Conservation (phyloP, 2,113 vertebrate genomes). For the Sylvietta virens region DNA sequence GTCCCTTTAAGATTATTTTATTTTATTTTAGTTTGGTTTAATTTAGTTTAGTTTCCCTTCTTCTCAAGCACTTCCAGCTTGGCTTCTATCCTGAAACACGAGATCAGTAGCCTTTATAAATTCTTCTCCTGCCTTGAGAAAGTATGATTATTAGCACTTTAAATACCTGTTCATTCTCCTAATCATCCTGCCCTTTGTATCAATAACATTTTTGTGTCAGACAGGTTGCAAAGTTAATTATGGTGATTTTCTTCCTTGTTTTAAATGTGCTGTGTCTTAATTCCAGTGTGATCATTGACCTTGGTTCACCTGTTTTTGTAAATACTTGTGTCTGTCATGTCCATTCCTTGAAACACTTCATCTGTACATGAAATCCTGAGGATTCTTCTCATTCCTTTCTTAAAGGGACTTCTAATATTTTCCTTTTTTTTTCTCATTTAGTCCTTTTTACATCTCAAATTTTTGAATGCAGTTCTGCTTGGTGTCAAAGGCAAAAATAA, state of each 20-base stretch:
- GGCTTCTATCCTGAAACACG: not conserved
- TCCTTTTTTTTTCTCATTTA: not conserved
- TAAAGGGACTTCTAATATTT: not conserved
- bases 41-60: not conserved
- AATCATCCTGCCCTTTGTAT: not conserved
- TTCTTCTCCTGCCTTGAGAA: not conserved
- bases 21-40: not conserved
- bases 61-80: not conserved
- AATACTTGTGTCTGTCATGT: not conserved
- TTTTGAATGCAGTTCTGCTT: not conserved
- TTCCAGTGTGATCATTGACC: not conserved
- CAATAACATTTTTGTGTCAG: not conserved
- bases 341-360: not conserved
- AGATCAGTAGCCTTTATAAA: not conserved
- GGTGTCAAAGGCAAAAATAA: not conserved
- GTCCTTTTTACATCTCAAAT: not conserved
- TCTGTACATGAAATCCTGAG: not conserved
- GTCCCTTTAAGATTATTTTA: not conserved
- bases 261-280: not conserved
- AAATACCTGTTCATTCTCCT: not conserved
- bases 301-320: slow-evolving; percentile 1
- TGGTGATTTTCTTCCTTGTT: not conserved
- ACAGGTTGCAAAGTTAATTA: not conserved
- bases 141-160: not conserved
- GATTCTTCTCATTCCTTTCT: slow-evolving; percentile 28